These are phyloP conservation scores for Osmerus mordax DNA, from an alignment of 2,113 vertebrate species.

Conservation along the genomic window DNA sequence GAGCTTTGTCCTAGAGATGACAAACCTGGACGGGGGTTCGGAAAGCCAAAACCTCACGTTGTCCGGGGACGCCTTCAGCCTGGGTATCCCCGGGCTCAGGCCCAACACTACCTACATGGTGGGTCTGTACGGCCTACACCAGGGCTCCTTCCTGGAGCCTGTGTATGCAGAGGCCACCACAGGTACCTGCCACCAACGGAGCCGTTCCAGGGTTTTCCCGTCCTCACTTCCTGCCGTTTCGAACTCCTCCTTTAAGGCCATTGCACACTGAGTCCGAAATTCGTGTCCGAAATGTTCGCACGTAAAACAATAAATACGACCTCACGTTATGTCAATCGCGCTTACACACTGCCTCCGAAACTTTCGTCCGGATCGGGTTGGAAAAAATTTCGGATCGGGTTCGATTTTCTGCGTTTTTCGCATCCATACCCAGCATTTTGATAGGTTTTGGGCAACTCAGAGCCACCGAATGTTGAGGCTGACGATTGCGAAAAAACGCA, in stretches of 20 bases:
- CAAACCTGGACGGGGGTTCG: slow-evolving; percentile 68
- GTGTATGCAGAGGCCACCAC: slow-evolving; percentile 75
- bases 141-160: slow-evolving; percentile 74
- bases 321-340: no score
- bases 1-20: slow-evolving; percentile 87
- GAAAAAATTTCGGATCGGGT: no score
- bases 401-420: not conserved
- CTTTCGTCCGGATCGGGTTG: no score
- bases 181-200: slow-evolving; percentile 63
- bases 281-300: no score
- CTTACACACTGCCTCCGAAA: no score
- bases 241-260: not conserved
- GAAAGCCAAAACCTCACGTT: slow-evolving; percentile 74
- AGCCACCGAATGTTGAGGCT: no score
- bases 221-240: slow-evolving; percentile 11
- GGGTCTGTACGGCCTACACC: slow-evolving; percentile 78
- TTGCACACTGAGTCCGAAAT: no score
- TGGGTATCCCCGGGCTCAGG: slow-evolving; percentile 77
- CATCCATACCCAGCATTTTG: no score
- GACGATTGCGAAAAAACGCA: no score
- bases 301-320: no score
- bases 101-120: slow-evolving; percentile 79
- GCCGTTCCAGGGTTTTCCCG: slow-evolving; percentile 11
- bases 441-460: no score
- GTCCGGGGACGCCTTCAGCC: slow-evolving; percentile 71